Evolutionary conservation across 2,888 invertebrate species (phyloP), one percentile per base, ranked within the genome.

Genomic region (Coecobrya sp.): DNA sequence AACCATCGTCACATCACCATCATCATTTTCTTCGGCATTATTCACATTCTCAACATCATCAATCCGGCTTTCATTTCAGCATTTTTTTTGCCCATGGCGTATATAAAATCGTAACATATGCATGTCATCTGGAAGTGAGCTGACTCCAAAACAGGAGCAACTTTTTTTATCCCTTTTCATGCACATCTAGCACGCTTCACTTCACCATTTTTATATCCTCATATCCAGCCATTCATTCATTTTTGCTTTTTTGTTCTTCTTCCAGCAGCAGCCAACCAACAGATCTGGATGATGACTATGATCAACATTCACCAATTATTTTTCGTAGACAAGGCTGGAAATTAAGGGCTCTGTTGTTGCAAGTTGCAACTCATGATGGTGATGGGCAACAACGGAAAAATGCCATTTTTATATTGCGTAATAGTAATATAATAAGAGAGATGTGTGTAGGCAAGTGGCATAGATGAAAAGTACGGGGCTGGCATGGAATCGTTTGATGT

Each of bases 71-170:
- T 30, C 68, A 30, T 55, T 55, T 55, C 5, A 4, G n/a, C 27
- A 68, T 68, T 68, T 27, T 68, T 68, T 68, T 84, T 45, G 85
- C 65, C 85, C 22, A 27, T 82, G 59, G 82, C 62, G 27, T 52
- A 52, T 16, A 52, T 68, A 81, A 52, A 52, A 81, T 19, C 3
- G 52, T 52, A 52, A 52, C 49, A 81, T 52, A 65, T 68, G 73
- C 52, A 86, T 73, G 86, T 86, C 86, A 86, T 86, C 86, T 86
- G 86, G 86, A 86, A 73, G 30, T 86, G 70, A 85, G 85, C 68
- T 85, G 85, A 70, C 85, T 70, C 68, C 30, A 55, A 68, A 68
- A 68, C 27, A 68, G 68, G 16, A 70, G 73, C 86, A 73, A 70
- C 36, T 55, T 30, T 65, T 62, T 70, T 65, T 65, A 59, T 42